Evolutionary conservation across 2,888 invertebrate genomes (phyloP), one percentile per base, ranked within the genome.

Genomic region (Chymomyza fuscimana): DNA sequence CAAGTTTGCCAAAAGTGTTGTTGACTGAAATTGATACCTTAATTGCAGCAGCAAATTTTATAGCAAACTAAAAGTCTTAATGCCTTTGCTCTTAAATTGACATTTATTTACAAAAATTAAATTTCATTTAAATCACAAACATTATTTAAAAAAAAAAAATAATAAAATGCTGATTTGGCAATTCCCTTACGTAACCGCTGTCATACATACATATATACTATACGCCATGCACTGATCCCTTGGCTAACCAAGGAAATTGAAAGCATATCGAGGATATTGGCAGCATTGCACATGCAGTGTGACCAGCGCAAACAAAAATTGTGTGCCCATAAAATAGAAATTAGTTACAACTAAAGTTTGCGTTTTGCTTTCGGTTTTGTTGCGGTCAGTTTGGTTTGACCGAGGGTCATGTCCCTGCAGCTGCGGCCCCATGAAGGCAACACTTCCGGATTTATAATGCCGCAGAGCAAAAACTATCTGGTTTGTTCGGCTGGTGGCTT

Each of bases 311-410:
- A 84, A 84, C 80, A 84, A 82, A 84, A 75, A 67, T 72, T 75
- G 61, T 40, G 63, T 64, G 69, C 73, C 75, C 80, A 83, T 83
- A 87, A 83, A 83, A 86, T 78, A 83, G 85, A 87, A 83, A 85
- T 87, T 87, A 83, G 83, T 83, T 86, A 82, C 87, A 83, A 86
- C 86, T 83, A 76, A 74, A 83, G 83, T 86, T 85, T 82, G 85
- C 78, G 82, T 78, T 84, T 84, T 82, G 83, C 82, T 85, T 76
- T 86, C 82, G 82, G 85, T 76, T 78, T 73, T 78, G 82, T 80
- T 86, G 82, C 80, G 83, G 83, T 83, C 67, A 72, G 65, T 70
- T 81, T 66, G 65, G 60, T 52, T 65, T 72, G 68, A 75, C 69
- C 77, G 51, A 68, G 40, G 63, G 51, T 72, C 72, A 72, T 79